Percentiles rank a stretch among this genome's conserved stretches.
Conservation (phyloP, 2,888 invertebrate genomes). For the Drosophila birchii region DNA sequence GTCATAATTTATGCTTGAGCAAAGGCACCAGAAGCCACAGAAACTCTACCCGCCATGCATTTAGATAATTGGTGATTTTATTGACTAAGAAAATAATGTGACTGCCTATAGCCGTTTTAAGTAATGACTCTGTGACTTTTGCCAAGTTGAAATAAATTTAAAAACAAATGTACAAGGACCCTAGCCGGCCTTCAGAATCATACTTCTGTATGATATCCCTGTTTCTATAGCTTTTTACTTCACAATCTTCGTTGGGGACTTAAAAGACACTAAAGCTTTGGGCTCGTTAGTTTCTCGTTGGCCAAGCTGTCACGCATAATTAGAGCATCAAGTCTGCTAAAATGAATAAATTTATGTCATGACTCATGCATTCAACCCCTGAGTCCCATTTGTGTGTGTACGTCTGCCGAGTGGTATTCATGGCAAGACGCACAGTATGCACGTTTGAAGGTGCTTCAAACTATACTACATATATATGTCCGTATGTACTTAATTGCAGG, state of each 20-base stretch:
- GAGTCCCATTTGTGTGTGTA: conserved; percentile 39
- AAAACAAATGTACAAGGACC: conserved; percentile 2
- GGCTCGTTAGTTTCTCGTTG: conserved; percentile 16
- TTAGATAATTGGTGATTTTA: conserved; percentile 68
- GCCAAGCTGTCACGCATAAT: conserved; percentile 60
- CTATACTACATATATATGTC: background rate
- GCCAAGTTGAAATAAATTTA: conserved; percentile 6
- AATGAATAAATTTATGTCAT: conserved; percentile 70
- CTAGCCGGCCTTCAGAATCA: background rate
- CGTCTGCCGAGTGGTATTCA: conserved; percentile 17
- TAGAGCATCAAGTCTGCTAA: conserved; percentile 70
- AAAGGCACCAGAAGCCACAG: conserved; percentile 31
- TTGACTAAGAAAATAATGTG: conserved; percentile 28
- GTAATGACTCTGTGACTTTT: conserved; percentile 11
- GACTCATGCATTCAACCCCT: conserved; percentile 61
- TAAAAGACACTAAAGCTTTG: conserved; percentile 1
- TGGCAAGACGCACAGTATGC: conserved; percentile 24
- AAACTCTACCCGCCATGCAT: conserved; percentile 34
- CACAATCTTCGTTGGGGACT: background rate
- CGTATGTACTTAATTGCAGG: conserved; percentile 16
- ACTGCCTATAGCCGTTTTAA: conserved; percentile 14
- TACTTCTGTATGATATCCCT: background rate
- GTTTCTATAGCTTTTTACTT: conserved; percentile 6
- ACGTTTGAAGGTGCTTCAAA: conserved; percentile 10
- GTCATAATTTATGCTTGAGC: conserved; percentile 65